A percentile compares a stretch with the other conserved stretches of the same genome.
These are phyloP conservation scores for Campaea margaritaria DNA, from an alignment of 2,888 invertebrate genomes.

Conservation along the genomic window DNA sequence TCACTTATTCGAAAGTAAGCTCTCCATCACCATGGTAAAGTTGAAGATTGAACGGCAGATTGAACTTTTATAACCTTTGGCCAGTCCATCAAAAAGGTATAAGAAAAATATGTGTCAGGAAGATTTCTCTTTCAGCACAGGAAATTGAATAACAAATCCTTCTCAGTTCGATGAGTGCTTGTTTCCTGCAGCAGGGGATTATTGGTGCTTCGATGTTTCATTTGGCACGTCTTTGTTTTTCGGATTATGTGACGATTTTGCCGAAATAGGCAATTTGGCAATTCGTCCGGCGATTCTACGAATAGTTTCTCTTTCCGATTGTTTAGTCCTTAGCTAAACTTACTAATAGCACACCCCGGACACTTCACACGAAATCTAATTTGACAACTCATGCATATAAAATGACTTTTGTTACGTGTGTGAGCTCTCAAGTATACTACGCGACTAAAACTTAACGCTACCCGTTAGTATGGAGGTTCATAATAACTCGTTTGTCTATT, in stretches of 20 bases:
- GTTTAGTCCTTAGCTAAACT: background rate
- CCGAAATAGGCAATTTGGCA: conserved; percentile 18
- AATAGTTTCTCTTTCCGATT: background rate
- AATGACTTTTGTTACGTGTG: too few relatives aligned
- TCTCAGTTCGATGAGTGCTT: conserved; percentile 36
- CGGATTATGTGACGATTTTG: conserved; percentile 23
- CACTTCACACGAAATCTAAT: too few relatives aligned
- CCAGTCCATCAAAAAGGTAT: conserved; percentile 26
- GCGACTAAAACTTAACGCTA: too few relatives aligned
- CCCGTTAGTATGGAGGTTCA: too few relatives aligned
- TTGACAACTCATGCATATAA: too few relatives aligned
- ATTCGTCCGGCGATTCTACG: background rate
- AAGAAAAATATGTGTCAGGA: conserved; percentile 33
- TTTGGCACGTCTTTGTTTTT: conserved; percentile 28
- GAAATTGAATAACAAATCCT: conserved; percentile 47
- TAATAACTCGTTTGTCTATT: too few relatives aligned
- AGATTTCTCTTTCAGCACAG: conserved; percentile 40
- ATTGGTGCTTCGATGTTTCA: conserved; percentile 30
- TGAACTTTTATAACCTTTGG: conserved; percentile 24
- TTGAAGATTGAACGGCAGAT: background rate
- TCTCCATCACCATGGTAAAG: background rate
- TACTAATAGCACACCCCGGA: too few relatives aligned
- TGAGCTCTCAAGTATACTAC: too few relatives aligned
- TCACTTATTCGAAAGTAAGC: background rate
- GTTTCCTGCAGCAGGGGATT: conserved; percentile 37